Base-by-base conservation (phyloP, 2,888 invertebrate genomes). In the Lasioglossum oenotherae region DNA sequence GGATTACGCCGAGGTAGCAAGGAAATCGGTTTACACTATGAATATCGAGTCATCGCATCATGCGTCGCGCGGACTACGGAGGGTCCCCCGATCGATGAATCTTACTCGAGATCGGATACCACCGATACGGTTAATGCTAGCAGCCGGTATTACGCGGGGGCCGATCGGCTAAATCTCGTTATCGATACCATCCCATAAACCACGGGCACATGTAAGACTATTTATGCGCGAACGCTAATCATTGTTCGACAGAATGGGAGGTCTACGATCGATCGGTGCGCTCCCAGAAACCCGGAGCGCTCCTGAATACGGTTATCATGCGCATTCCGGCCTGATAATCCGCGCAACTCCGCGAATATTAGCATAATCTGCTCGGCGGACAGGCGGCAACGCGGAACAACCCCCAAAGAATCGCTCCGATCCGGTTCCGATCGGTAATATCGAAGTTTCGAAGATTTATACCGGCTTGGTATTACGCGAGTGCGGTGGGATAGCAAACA, bases 291-390 rank as follows among this genome's bases (percentile, higher is more conserved):
- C 60, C n/a, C 31, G 72, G 67, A 82, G 27, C 71, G 64, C 41
- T 71, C 57, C 64, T 74, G 76, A 77, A 84, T 85, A 82, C 71
- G 80, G 53, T 86, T 86, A 82, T 84, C 87, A 75, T 49, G 78
- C 60, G 76, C 84, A 82, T 88, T 81, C 67, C 87, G 44, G 81
- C 69, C 82, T 86, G 87, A 84, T 90, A 90, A 90, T 89, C 88
- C 84, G 53, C 60, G 79, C 83, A 77, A 83, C 81, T 80, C 83
- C 35, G 77, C 75, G 83, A 80, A 85, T 86, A 90, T 90, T 89
- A 89, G 88, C 90, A 88, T 90, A 90, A 90, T 90, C 83, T 85
- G 87, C 67, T 27, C 78, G 72, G 12, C n/a, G 23, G 10, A 72
- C 38, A 31, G 46, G 41, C 19, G 74, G 78, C 35, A 35, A 57